Percentiles rank a stretch among this genome's conserved stretches.
These are phyloP conservation scores for Passer montanus DNA, from an alignment of 2,113 vertebrate species.

Conservation along the genomic window DNA sequence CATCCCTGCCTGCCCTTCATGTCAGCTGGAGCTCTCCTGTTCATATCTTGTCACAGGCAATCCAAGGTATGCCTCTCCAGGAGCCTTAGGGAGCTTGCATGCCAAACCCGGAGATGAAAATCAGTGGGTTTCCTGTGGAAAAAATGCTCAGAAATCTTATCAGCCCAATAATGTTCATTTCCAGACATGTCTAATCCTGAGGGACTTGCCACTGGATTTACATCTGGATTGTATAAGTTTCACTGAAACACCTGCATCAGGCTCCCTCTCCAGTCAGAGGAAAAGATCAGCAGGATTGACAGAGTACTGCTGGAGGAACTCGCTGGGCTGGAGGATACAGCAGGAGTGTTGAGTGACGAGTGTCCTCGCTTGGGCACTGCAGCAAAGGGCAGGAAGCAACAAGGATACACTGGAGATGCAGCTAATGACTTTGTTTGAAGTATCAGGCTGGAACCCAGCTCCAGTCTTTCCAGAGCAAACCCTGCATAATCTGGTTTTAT, in stretches of 20 bases:
- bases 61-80: slow-evolving; percentile 16
- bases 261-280: not conserved
- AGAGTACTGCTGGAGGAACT: not conserved
- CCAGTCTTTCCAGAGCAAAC: not conserved
- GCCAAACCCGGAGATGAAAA: slow-evolving; percentile 51
- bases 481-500: not conserved
- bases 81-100: slow-evolving; percentile 36
- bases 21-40: not conserved
- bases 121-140: slow-evolving; percentile 64
- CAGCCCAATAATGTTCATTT: slow-evolving; percentile 60
- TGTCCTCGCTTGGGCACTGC: not conserved
- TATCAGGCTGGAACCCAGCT: not conserved
- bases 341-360: not conserved
- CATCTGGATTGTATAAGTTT: slow-evolving; percentile 65
- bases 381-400: not conserved
- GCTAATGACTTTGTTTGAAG: not conserved
- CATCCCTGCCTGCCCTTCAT: not conserved
- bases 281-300: not conserved
- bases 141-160: slow-evolving; percentile 64
- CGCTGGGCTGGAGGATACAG: accelerated
- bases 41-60: slow-evolving; percentile 46
- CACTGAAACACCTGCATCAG: slow-evolving; percentile 53
- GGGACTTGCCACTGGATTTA: slow-evolving; percentile 65
- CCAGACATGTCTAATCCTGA: slow-evolving; percentile 64
- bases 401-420: not conserved